Evolutionary conservation across 2,113 vertebrate species (phyloP).

Genomic region (Chaetorhynchus papuensis): DNA sequence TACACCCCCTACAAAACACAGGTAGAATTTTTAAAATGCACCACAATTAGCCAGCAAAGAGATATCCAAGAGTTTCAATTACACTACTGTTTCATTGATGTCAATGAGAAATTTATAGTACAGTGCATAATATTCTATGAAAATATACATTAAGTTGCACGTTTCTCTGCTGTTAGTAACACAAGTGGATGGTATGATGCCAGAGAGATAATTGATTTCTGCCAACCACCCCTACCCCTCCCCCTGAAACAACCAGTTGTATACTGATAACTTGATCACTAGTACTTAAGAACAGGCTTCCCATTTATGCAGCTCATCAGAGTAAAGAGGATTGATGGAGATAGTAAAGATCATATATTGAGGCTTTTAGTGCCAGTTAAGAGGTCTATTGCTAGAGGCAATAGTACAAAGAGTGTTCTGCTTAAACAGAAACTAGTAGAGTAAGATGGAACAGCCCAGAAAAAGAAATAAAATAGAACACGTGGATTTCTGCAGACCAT

Average conservation of each 20-base stretch:
- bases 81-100: neutral
- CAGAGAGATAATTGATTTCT: neutral
- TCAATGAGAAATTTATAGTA: neutral
- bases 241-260: neutral
- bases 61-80: neutral
- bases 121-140: neutral
- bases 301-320: neutral
- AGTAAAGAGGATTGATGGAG: conserved; percentile 2
- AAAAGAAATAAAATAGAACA: neutral
- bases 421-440: neutral
- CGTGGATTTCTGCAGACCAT: neutral
- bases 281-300: neutral
- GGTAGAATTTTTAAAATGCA: neutral
- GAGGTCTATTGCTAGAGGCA: conserved; percentile 10
- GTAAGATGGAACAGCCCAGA: neutral
- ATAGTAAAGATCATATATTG: neutral
- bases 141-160: neutral
- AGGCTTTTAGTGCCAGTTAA: neutral
- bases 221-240: neutral
- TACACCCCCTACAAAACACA: neutral
- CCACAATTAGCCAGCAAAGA: neutral
- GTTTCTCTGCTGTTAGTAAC: neutral
- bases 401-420: neutral
- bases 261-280: neutral
- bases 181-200: neutral